These are phyloP conservation scores for Baronia brevicornis DNA, from an alignment of 2,888 invertebrate species.

Conservation along the genomic window DNA sequence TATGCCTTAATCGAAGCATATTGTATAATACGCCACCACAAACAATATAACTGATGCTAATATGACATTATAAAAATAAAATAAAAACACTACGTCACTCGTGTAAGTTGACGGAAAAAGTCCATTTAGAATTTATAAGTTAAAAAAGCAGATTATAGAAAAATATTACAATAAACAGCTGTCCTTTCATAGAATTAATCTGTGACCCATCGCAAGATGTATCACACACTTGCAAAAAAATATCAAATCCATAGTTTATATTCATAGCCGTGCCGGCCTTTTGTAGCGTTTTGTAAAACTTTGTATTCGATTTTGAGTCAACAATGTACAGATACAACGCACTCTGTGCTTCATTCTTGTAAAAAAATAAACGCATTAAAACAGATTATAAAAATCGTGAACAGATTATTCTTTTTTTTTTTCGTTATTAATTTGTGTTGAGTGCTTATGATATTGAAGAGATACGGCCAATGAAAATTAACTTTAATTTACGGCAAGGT, in stretches of 20 bases:
- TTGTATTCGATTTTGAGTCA: conserved; percentile 8
- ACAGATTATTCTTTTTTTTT: conserved; percentile 1
- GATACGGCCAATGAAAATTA: too few relatives aligned
- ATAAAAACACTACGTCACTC: too few relatives aligned
- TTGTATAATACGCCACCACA: too few relatives aligned
- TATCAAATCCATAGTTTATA: conserved; percentile 26
- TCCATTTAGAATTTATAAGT: conserved; percentile 12
- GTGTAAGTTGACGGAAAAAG: too few relatives aligned
- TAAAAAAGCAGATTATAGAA: conserved; percentile 19
- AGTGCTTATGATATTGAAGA: too few relatives aligned
- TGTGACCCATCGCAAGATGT: conserved; percentile 21
- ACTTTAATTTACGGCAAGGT: too few relatives aligned
- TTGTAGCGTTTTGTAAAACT: conserved; percentile 16
- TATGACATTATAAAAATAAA: too few relatives aligned
- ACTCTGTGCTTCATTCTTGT: too few relatives aligned
- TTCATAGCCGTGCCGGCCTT: conserved; percentile 21
- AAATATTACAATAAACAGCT: conserved; percentile 24
- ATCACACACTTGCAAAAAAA: conserved; percentile 19
- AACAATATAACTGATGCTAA: too few relatives aligned
- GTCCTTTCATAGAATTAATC: conserved; percentile 26
- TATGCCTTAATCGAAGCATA: too few relatives aligned
- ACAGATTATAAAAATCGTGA: conserved; percentile 8
- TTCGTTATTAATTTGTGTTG: too few relatives aligned
- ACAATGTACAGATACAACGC: too few relatives aligned
- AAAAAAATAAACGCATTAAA: conserved; percentile 9